A percentile compares a stretch with the other conserved stretches of the same genome.
These are phyloP conservation scores for Taenaris catops DNA, from an alignment of 2,888 invertebrate genomes.

Conservation along the genomic window DNA sequence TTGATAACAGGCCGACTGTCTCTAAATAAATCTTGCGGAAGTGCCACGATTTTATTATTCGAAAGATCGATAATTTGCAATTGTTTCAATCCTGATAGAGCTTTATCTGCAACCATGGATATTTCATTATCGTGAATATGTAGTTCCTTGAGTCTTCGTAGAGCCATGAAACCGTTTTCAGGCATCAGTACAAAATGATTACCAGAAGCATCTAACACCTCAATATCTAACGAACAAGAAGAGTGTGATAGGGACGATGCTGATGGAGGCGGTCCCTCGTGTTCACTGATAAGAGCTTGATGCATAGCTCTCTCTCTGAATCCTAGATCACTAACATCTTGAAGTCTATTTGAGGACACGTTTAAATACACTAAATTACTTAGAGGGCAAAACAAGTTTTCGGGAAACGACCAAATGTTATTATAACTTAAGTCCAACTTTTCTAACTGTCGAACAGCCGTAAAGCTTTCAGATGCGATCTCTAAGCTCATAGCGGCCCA, in stretches of 20 bases:
- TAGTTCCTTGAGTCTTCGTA: constrained; percentile 88
- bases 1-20: constrained; percentile 89
- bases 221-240: constrained; percentile 88
- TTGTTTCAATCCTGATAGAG: constrained; percentile 88
- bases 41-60: constrained; percentile 92
- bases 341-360: constrained; percentile 92
- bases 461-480: constrained; percentile 88
- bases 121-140: constrained; percentile 94
- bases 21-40: constrained; percentile 91
- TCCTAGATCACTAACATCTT: constrained; percentile 92
- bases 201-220: constrained; percentile 89
- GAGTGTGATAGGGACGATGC: constrained; percentile 59
- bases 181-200: constrained; percentile 93
- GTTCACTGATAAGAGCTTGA: constrained; percentile 82
- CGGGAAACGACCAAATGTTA: constrained; percentile 94
- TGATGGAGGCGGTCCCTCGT: constrained; percentile 67
- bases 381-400: constrained; percentile 90
- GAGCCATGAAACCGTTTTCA: constrained; percentile 88
- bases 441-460: constrained; percentile 88
- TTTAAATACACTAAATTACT: constrained; percentile 90
- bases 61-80: constrained; percentile 93
- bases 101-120: constrained; percentile 91
- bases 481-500: constrained; percentile 93
- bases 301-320: constrained; percentile 87
- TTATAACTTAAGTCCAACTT: constrained; percentile 92